Evolutionary conservation across 2,113 vertebrate species (phyloP).

Genomic region (Zapornia atra): DNA sequence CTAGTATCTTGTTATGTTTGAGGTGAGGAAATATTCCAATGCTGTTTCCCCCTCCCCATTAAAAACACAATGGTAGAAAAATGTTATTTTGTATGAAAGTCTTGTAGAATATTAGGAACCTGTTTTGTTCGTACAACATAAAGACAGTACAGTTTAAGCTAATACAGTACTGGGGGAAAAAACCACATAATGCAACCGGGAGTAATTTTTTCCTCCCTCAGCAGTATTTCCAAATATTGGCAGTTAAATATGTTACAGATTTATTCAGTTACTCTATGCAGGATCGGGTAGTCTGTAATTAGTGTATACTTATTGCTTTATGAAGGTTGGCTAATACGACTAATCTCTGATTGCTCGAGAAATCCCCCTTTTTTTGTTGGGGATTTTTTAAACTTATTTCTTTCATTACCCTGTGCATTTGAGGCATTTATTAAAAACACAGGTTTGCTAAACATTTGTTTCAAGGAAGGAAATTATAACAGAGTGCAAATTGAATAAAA

Average conservation of each 20-base stretch:
- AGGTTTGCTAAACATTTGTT: slow-evolving; percentile 42
- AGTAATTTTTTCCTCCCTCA: slow-evolving; percentile 26
- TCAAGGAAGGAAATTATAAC: slow-evolving; percentile 47
- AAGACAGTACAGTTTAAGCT: slow-evolving; percentile 46
- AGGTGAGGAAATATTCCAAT: slow-evolving; percentile 1
- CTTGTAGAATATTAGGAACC: slow-evolving; percentile 53
- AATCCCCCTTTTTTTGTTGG: slow-evolving; percentile 4
- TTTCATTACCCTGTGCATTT: slow-evolving; percentile 25
- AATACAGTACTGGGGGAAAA: not conserved
- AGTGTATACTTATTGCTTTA: slow-evolving; percentile 15
- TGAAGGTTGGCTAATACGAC: slow-evolving; percentile 32
- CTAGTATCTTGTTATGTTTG: slow-evolving; percentile 39
- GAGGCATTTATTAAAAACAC: slow-evolving; percentile 25
- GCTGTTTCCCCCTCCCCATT: slow-evolving; percentile 1
- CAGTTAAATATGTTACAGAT: slow-evolving; percentile 15
- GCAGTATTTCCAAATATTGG: slow-evolving; percentile 42
- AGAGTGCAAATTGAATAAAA: slow-evolving; percentile 61
- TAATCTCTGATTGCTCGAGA: slow-evolving; percentile 39
- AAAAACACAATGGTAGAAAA: slow-evolving; percentile 41
- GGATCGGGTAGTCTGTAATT: slow-evolving; percentile 3
- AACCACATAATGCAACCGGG: not conserved
- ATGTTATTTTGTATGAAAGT: slow-evolving; percentile 45
- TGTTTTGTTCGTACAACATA: slow-evolving; percentile 26
- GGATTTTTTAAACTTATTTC: not conserved
- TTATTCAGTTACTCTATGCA: slow-evolving; percentile 12